These are phyloP conservation scores for Toxotes lorentzi DNA, from an alignment of 2,797 vertebrate species.

Conservation along the genomic window DNA sequence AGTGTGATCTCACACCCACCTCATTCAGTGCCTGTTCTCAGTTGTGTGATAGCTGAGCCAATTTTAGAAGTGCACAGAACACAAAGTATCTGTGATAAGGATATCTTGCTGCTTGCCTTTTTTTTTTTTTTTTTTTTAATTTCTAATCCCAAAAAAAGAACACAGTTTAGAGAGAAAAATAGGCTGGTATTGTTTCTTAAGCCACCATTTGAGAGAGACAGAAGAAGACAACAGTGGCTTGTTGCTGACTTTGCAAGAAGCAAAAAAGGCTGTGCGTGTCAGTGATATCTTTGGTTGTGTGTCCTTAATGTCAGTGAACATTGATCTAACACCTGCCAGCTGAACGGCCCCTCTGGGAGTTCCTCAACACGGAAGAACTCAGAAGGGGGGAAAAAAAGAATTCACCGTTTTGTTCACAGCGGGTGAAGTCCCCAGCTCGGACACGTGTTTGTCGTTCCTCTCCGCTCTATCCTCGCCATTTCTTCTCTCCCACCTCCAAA, in stretches of 20 bases:
- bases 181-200: slow-evolving; percentile 26
- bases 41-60: slow-evolving; percentile 71
- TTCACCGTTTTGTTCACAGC: slow-evolving; percentile 66
- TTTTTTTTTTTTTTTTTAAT: slow-evolving; percentile 17
- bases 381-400: slow-evolving; percentile 37
- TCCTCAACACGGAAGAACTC: slow-evolving; percentile 46
- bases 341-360: slow-evolving; percentile 56
- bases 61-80: slow-evolving; percentile 67
- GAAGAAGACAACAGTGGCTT: slow-evolving; percentile 21
- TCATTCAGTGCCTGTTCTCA: slow-evolving; percentile 80
- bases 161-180: slow-evolving; percentile 36
- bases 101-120: slow-evolving; percentile 72
- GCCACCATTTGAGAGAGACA: slow-evolving; percentile 28
- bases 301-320: slow-evolving; percentile 40
- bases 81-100: slow-evolving; percentile 62
- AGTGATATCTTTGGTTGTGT: slow-evolving; percentile 9
- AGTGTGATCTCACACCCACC: slow-evolving; percentile 68
- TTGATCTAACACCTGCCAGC: slow-evolving; percentile 45
- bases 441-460: slow-evolving; percentile 9
- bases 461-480: slow-evolving; percentile 5
- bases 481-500: slow-evolving; percentile 67
- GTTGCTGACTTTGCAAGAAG: slow-evolving; percentile 35
- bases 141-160: slow-evolving; percentile 63
- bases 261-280: slow-evolving; percentile 23
- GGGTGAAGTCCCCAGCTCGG: slow-evolving; percentile 46